Evolutionary conservation across 2,797 vertebrate genomes (phyloP), one percentile per base, ranked within the genome.

Genomic region (Chelmon rostratus): DNA sequence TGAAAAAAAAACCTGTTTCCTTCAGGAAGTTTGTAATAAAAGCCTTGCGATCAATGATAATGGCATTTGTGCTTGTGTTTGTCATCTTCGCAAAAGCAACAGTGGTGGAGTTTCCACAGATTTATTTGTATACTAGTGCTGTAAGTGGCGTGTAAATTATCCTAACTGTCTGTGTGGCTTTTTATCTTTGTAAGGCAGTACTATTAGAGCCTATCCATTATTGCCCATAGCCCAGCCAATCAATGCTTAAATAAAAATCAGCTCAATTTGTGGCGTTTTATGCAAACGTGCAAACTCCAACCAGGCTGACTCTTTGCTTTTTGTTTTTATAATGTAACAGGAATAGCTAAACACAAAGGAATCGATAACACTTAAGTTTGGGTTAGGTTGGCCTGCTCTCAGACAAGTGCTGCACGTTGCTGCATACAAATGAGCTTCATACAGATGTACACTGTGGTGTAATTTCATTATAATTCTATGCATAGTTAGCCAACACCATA

Each of bases 71-170:
- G 94, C 92, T 94, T 81, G 93, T 96, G 95, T 96, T 96, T 95
- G 95, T 96, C 95, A 96, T 96, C 95, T 95, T 95, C 88, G 92
- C 94, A 88, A 95, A 95, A 94, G 95, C 94, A 95, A 94, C 94
- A 92, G 92, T 94, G 93, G 92, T 92, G 93, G 94, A 95, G 91
- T 96, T 95, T 92, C 89, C 87, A 47, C 92, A 95, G 95, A 96
- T 96, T 96, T 96, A 96, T 96, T 94, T 95, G 93, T 94, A 95
- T 96, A 94, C 93, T 94, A 95, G 93, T 93, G 95, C 95, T 95
- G 95, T 96, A 96, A 96, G 95, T 96, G 95, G 93, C 92, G 94
- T 96, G 95, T 96, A 96, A 96, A 96, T 96, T 95, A 96, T 96
- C 95, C 93, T 90, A 94, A 95, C 95, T 95, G 95, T 96, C 95